Evolutionary conservation across 2,797 vertebrate species (phyloP).

Genomic region (Platyrinchus mystaceus): DNA sequence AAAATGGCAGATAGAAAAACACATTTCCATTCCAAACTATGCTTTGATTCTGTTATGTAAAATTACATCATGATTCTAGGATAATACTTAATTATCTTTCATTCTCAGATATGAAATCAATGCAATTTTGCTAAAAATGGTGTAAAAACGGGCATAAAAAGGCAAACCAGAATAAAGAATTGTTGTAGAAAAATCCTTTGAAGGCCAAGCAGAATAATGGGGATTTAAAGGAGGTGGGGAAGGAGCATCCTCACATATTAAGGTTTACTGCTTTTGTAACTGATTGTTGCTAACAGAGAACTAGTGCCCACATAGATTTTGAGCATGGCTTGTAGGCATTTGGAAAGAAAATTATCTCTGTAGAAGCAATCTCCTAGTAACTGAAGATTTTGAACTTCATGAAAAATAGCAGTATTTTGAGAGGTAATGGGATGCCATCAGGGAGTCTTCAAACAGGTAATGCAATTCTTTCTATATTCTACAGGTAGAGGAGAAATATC

Average conservation of each 20-base stretch:
- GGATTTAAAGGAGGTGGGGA: background rate
- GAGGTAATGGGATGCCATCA: background rate
- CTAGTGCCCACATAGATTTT: background rate
- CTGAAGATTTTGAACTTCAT: background rate
- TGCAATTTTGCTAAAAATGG: background rate
- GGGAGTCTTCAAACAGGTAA: background rate
- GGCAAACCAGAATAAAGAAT: background rate
- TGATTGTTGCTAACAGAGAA: background rate
- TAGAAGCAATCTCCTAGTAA: background rate
- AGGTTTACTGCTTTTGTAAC: background rate
- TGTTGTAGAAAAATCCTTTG: background rate
- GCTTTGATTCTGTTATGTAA: background rate
- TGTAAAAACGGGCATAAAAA: background rate
- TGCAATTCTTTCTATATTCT: background rate
- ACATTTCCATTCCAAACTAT: background rate
- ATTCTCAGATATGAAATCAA: background rate
- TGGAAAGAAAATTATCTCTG: background rate
- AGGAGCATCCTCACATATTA: background rate
- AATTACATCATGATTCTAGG: background rate
- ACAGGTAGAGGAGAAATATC: background rate
- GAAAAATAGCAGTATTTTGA: background rate
- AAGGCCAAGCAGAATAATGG: background rate
- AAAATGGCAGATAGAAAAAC: background rate
- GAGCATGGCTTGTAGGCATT: background rate
- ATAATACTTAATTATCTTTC: background rate